Conservation (phyloP, 1,140 invertebrate genomes). For the Lucilia sericata region DNA sequence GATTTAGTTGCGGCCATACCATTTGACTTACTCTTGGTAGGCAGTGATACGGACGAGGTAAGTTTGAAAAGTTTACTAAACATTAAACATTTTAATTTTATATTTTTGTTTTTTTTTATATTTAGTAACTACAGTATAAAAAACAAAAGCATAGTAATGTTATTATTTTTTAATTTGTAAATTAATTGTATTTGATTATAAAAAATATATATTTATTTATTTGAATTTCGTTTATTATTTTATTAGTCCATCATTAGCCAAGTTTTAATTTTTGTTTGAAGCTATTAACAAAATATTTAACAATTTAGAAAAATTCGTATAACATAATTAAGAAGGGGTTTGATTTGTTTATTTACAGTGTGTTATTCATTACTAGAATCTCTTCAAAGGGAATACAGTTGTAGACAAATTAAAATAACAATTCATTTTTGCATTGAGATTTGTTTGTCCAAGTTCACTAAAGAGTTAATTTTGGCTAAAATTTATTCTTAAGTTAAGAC, state of each 20-base stretch:
- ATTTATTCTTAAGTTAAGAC: too few species aligned
- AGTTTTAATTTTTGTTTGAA: not conserved
- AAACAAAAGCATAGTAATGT: not conserved
- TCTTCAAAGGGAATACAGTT: too few species aligned
- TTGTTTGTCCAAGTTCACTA: too few species aligned
- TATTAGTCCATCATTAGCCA: slow-evolving; percentile 15
- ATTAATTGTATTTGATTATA: not conserved
- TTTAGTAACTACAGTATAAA: not conserved
- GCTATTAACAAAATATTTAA: not conserved
- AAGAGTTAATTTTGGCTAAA: too few species aligned
- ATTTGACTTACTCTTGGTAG: slow-evolving; percentile 96
- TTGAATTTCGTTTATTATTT: not conserved
- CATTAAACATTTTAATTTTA: not conserved
- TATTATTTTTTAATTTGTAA: slow-evolving; percentile 5
- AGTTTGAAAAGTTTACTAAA: slow-evolving; percentile 58
- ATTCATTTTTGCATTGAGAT: too few species aligned
- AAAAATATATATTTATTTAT: not conserved
- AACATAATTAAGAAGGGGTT: not conserved
- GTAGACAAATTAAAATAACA: too few species aligned
- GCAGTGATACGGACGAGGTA: slow-evolving; percentile 97
- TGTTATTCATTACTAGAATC: not conserved
- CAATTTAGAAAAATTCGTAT: not conserved
- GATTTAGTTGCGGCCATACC: slow-evolving; percentile 98
- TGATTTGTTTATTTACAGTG: not conserved
- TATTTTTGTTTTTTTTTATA: not conserved